Conservation (phyloP, 2,888 invertebrate species). For the Balanococcus diminutus region DNA sequence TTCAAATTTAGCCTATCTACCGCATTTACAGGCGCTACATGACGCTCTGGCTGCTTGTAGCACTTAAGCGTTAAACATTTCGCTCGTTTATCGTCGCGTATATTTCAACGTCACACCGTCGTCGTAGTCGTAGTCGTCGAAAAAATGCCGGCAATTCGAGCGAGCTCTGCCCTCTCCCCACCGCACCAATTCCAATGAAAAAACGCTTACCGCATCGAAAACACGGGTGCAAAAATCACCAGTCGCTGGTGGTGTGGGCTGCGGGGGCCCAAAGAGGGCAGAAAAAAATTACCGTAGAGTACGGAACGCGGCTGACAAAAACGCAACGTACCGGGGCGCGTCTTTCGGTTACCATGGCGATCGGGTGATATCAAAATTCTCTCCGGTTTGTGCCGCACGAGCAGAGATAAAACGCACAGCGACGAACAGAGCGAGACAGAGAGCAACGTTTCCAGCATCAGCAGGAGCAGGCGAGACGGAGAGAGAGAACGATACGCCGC, state of each 20-base stretch:
- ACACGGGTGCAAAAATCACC: background rate
- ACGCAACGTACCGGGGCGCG: conserved; percentile 22
- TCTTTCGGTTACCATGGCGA: conserved; percentile 44
- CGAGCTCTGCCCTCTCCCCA: background rate
- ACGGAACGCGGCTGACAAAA: background rate
- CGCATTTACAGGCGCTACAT: background rate
- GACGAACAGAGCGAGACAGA: background rate
- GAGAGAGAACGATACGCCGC: background rate
- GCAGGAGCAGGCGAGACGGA: background rate
- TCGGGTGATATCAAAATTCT: background rate
- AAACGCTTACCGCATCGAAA: conserved; percentile 5
- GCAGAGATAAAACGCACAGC: background rate
- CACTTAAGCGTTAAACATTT: background rate
- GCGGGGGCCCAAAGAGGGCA: background rate
- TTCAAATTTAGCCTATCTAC: background rate
- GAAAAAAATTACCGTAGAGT: background rate
- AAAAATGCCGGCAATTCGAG: background rate
- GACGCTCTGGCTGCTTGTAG: background rate
- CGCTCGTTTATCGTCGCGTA: background rate
- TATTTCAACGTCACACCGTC: background rate
- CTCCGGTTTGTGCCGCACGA: background rate
- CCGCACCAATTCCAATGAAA: background rate
- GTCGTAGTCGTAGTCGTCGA: background rate
- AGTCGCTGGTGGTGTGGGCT: background rate
- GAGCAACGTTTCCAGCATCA: background rate